Conservation (phyloP, 1,140 invertebrate genomes). For the Bombus sibiricus region DNA sequence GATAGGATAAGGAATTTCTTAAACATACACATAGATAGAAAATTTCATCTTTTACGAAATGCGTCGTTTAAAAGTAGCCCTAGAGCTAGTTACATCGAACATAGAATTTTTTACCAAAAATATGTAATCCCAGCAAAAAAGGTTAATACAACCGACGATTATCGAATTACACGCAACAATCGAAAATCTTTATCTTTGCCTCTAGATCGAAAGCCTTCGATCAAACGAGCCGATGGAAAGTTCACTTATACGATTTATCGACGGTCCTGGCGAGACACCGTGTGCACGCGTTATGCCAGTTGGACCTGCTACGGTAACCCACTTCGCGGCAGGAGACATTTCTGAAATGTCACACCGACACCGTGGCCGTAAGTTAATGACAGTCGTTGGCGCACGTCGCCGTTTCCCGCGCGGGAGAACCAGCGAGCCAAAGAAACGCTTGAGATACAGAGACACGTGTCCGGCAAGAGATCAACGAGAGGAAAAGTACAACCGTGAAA, state of each 20-base stretch:
- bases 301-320: constrained; percentile 38
- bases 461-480: not conserved
- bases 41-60: no score
- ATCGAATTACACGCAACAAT: no score
- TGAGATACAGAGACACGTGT: not conserved
- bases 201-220: not conserved
- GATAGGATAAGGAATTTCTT: no score
- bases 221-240: constrained; percentile 3
- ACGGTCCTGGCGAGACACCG: not conserved
- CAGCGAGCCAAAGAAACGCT: not conserved
- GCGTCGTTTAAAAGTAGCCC: no score
- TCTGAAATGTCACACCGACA: constrained; percentile 52
- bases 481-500: no score
- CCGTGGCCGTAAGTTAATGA: constrained; percentile 45
- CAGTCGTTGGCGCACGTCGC: constrained; percentile 26
- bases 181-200: no score
- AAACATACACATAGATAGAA: no score
- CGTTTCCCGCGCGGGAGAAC: not conserved
- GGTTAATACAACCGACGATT: no score
- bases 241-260: constrained; percentile 32
- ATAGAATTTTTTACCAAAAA: no score
- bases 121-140: no score
- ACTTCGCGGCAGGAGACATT: constrained; percentile 40
- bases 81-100: no score
- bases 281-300: constrained; percentile 8